Evolutionary conservation across 2,888 invertebrate genomes (phyloP), one percentile per base, ranked within the genome.

Genomic region (Uloborus plumipes): DNA sequence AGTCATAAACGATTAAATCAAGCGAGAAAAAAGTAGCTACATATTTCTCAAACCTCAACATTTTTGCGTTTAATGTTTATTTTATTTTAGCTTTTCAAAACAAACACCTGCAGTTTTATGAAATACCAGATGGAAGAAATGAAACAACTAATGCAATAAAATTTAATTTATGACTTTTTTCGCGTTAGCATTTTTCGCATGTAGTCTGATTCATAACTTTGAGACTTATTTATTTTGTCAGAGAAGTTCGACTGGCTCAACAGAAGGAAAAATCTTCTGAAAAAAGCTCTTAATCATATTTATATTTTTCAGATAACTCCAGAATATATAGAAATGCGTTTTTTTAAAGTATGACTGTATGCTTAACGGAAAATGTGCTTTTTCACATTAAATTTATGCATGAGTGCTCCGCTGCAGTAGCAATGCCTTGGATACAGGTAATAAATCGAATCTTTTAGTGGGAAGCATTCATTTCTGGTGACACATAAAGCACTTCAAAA

Each of bases 391-490:
- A 66, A 65, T 72, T 72, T 79, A 79, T 72, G 72, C 66, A 53
- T 51, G 22, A 55, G 16, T 20, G 51, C 47, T 39, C 39, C 50
- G 55, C 20, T 18, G 13, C 51, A 72, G 50, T 22, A 62, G 58
- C 64, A 39, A 49, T 58, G 51, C 66, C 61, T 47, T n/a, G 66
- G 61, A 78, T 70, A 77, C 31, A 65, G 18, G 79, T 66, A 65
- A 79, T 78, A 71, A 78, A 78, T 78, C 39, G 71, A 71, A 66
- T 65, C 51, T 58, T 66, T 66, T 79, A 79, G 79, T 59, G 66
- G 66, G n/a, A 58, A 4, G 16, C 67, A 79, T 79, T 72, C 47
- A 79, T 79, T 72, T 72, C 16, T n/a, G 61, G 78, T 66, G 79
- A 79, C 79, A 59, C 79, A 61, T 66, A 71, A 65, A 78, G 65